Percentiles rank a stretch among this genome's conserved stretches.
These are phyloP conservation scores for Alexandromys fortis DNA, from an alignment of 2,113 vertebrate species.

Conservation along the genomic window DNA sequence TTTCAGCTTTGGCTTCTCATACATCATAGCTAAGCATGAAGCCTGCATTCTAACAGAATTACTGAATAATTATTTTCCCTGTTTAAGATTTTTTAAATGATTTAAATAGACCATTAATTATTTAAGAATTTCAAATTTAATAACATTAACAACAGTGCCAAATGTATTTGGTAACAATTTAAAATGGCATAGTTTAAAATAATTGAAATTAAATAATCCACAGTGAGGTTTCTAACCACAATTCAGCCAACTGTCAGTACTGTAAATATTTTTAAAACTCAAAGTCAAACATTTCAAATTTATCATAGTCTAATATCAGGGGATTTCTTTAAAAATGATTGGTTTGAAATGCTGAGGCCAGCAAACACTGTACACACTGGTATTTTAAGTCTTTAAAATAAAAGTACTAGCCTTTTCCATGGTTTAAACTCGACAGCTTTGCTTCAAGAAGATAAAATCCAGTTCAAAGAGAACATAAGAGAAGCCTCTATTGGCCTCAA, in stretches of 20 bases:
- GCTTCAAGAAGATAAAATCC: slow-evolving; percentile 57
- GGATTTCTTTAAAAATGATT: slow-evolving; percentile 47
- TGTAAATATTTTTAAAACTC: slow-evolving; percentile 52
- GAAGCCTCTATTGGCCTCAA: slow-evolving; percentile 50
- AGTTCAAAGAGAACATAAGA: slow-evolving; percentile 40
- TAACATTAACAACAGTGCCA: slow-evolving; percentile 4
- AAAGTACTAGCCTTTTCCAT: slow-evolving; percentile 44
- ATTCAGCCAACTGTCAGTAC: slow-evolving; percentile 36
- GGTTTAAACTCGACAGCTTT: background rate
- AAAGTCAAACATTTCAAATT: slow-evolving; percentile 56
- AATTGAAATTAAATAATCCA: slow-evolving; percentile 75
- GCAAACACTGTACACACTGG: slow-evolving; percentile 15
- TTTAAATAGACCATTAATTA: slow-evolving; percentile 15
- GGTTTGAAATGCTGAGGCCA: slow-evolving; percentile 48
- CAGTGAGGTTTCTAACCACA: slow-evolving; percentile 62
- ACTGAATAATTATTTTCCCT: slow-evolving; percentile 59
- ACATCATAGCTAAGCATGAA: background rate
- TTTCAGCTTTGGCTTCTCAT: slow-evolving; percentile 32
- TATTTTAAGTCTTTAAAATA: slow-evolving; percentile 42
- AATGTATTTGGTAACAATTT: slow-evolving; percentile 60
- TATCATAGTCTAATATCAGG: slow-evolving; percentile 27
- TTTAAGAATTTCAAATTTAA: slow-evolving; percentile 55
- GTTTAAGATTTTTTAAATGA: slow-evolving; percentile 61
- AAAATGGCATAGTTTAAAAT: slow-evolving; percentile 54
- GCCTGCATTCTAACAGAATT: slow-evolving; percentile 52